These are phyloP conservation scores for Epinephelus malabaricus DNA, from an alignment of 2,797 vertebrate genomes.

Conservation along the genomic window DNA sequence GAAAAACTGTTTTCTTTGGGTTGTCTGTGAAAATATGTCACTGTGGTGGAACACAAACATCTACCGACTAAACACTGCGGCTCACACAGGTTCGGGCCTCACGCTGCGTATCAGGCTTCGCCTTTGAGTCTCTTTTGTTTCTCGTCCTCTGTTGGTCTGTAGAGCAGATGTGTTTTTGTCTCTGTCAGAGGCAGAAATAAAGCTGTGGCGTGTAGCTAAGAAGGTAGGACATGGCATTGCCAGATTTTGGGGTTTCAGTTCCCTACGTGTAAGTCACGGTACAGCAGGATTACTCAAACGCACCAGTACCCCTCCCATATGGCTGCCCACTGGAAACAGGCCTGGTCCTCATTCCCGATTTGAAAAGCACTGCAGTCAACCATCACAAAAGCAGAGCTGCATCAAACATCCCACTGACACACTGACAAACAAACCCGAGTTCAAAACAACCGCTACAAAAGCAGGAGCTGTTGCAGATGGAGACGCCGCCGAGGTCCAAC, in stretches of 20 bases:
- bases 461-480: slow-evolving; percentile 25
- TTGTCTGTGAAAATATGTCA: slow-evolving; percentile 50
- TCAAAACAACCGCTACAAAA: slow-evolving; percentile 44
- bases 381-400: slow-evolving; percentile 70
- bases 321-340: slow-evolving; percentile 46
- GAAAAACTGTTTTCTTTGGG: slow-evolving; percentile 32
- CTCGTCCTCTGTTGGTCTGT: slow-evolving; percentile 30
- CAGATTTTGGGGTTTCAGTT: slow-evolving; percentile 46
- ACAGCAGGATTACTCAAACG: slow-evolving; percentile 52
- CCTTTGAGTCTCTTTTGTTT: slow-evolving; percentile 38
- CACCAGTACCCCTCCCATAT: not conserved
- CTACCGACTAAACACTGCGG: slow-evolving; percentile 57
- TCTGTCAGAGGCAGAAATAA: slow-evolving; percentile 36
- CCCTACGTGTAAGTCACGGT: slow-evolving; percentile 24
- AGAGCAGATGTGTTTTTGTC: slow-evolving; percentile 54
- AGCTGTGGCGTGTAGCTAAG: slow-evolving; percentile 45
- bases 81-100: slow-evolving; percentile 39
- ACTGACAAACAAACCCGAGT: slow-evolving; percentile 60
- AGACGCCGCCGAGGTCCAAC: slow-evolving; percentile 23
- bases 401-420: slow-evolving; percentile 62
- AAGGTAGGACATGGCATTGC: slow-evolving; percentile 28
- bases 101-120: slow-evolving; percentile 21
- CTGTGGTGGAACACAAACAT: slow-evolving; percentile 33
- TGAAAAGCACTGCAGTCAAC: slow-evolving; percentile 70
- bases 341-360: slow-evolving; percentile 57